Conservation (phyloP, 2,797 vertebrate species). For the Parauchenoglanis punctatus region DNA sequence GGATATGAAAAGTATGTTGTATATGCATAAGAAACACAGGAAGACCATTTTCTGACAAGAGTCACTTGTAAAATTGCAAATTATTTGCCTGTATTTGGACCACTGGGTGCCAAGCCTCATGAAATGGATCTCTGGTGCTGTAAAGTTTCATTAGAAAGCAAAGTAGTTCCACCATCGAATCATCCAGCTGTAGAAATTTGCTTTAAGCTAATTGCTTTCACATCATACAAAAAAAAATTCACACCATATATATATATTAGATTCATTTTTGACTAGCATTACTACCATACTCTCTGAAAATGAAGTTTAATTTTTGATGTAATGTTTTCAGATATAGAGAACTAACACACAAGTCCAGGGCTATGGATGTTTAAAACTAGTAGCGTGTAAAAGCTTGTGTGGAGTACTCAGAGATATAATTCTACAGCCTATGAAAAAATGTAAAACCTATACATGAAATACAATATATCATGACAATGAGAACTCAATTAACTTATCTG, state of each 20-base stretch:
- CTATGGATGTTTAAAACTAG: not conserved
- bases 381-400: not conserved
- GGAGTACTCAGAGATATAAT: not conserved
- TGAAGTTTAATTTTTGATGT: not conserved
- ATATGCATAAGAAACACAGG: constrained; percentile 68
- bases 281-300: not conserved
- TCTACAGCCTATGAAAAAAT: not conserved
- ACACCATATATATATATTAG: not conserved
- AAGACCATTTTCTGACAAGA: constrained; percentile 60
- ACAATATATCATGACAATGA: not conserved
- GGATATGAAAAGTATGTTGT: constrained; percentile 54
- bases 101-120: constrained; percentile 62
- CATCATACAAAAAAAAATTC: not conserved
- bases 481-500: not conserved
- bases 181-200: constrained; percentile 48
- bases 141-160: constrained; percentile 64
- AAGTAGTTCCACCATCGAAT: constrained; percentile 65
- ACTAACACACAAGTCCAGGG: not conserved
- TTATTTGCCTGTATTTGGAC: constrained; percentile 63
- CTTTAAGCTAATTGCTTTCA: constrained; percentile 64
- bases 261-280: not conserved
- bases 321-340: not conserved
- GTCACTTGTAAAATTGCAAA: constrained; percentile 60
- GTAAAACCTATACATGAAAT: not conserved
- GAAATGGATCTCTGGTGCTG: constrained; percentile 67